Evolutionary conservation across 1,140 invertebrate genomes (phyloP).

Genomic region (Probaryconus sp.): DNA sequence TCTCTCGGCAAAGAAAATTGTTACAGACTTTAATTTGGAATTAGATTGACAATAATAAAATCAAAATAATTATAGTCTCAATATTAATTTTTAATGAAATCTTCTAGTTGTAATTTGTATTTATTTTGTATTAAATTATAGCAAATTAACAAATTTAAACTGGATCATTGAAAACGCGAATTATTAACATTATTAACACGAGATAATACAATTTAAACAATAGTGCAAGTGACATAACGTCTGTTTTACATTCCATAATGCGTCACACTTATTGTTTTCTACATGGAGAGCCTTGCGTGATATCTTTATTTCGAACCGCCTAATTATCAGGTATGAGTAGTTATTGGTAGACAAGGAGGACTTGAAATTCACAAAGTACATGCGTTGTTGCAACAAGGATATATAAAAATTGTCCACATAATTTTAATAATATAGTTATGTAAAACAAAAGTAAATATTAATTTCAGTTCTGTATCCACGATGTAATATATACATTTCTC

Average conservation of each 20-base stretch:
- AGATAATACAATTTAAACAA: constrained; percentile 7
- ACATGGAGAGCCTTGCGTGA: constrained; percentile 37
- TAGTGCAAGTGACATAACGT: constrained; percentile 14
- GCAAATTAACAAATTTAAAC: neutral
- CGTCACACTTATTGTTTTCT: constrained; percentile 46
- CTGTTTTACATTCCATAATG: constrained; percentile 32
- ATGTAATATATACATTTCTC: neutral
- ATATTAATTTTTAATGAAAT: constrained; percentile 3
- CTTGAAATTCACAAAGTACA: constrained; percentile 27
- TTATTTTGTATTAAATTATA: neutral
- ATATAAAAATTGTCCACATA: constrained; percentile 17
- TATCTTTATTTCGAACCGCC: constrained; percentile 27
- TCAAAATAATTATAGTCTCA: no score
- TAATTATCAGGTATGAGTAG: constrained; percentile 40
- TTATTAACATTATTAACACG: neutral
- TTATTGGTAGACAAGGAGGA: constrained; percentile 20
- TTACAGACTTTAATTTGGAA: no score
- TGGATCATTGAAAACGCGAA: neutral
- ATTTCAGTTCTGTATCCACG: neutral
- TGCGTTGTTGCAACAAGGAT: constrained; percentile 20
- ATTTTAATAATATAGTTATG: constrained; percentile 15
- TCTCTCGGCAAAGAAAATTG: no score
- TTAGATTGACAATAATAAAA: no score
- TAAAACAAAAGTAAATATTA: constrained; percentile 26
- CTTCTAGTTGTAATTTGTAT: no score